These are phyloP conservation scores for Rhineura floridana DNA, from an alignment of 2,113 vertebrate genomes.

Conservation along the genomic window DNA sequence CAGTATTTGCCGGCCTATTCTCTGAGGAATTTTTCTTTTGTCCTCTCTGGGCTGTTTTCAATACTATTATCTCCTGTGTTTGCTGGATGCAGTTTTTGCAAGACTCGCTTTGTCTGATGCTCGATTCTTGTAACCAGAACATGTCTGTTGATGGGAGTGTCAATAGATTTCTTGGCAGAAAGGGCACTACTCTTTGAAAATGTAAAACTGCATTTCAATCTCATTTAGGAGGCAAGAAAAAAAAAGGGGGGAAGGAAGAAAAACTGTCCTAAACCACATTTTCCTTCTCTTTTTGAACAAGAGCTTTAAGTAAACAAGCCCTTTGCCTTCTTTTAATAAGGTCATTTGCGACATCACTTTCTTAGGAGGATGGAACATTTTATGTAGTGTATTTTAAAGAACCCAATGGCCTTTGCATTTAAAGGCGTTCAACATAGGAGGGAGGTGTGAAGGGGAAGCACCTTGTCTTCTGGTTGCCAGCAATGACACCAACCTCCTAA, in stretches of 20 bases:
- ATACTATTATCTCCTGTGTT: constrained; percentile 70
- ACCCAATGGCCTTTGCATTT: constrained; percentile 30
- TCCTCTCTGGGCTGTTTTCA: constrained; percentile 67
- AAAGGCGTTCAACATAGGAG: constrained; percentile 18
- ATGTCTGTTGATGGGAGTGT: constrained; percentile 73
- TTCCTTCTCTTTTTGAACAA: constrained; percentile 62
- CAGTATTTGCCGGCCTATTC: constrained; percentile 43
- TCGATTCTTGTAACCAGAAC: constrained; percentile 71
- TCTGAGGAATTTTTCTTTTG: constrained; percentile 50
- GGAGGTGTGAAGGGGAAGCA: constrained; percentile 23
- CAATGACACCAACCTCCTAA: constrained; percentile 57
- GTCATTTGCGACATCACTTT: constrained; percentile 73
- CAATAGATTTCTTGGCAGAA: constrained; percentile 75
- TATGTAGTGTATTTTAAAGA: constrained; percentile 54
- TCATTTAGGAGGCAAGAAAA: constrained; percentile 67
- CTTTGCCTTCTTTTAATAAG: constrained; percentile 75
- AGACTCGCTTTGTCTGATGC: constrained; percentile 63
- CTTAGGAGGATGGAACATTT: constrained; percentile 58
- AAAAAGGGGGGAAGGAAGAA: constrained; percentile 31
- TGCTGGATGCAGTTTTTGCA: constrained; percentile 66
- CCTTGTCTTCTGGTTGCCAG: constrained; percentile 41
- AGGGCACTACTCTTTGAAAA: constrained; percentile 72
- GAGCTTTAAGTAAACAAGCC: constrained; percentile 70
- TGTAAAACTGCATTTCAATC: constrained; percentile 74
- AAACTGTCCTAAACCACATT: constrained; percentile 63